A percentile compares a stretch with the other conserved stretches of the same genome.
Evolutionary conservation across 2,113 vertebrate species (phyloP).

Genomic region (Holacanthus passer): DNA sequence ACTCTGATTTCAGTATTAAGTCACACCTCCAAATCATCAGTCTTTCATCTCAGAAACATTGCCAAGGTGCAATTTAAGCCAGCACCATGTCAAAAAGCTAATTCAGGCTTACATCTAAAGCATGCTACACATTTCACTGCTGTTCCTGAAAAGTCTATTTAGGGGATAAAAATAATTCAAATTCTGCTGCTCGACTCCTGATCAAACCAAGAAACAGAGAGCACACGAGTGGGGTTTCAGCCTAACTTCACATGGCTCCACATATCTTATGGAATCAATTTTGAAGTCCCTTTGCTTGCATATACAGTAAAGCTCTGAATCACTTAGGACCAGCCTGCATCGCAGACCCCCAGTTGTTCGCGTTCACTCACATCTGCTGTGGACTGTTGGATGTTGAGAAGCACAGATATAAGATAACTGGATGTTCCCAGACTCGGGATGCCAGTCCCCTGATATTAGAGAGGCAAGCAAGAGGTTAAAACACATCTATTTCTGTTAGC

Average conservation of each 20-base stretch:
- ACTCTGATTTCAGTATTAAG: slow-evolving; percentile 2
- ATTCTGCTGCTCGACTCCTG: slow-evolving; percentile 29
- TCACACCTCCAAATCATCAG: slow-evolving; percentile 8
- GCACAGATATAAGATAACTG: slow-evolving; percentile 27
- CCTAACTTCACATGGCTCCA: slow-evolving; percentile 7
- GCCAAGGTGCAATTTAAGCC: slow-evolving; percentile 1
- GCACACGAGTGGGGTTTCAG: not conserved
- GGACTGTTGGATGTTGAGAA: slow-evolving; percentile 34
- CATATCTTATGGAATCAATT: slow-evolving; percentile 24
- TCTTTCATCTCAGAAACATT: slow-evolving; percentile 38
- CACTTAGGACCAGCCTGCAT: slow-evolving; percentile 13
- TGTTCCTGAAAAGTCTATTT: slow-evolving; percentile 31
- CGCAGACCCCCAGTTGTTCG: slow-evolving; percentile 27
- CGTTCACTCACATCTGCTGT: slow-evolving; percentile 29
- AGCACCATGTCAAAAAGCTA: slow-evolving; percentile 28
- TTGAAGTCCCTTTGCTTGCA: slow-evolving; percentile 31
- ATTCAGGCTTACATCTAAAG: slow-evolving; percentile 34
- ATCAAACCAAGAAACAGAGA: slow-evolving; percentile 24
- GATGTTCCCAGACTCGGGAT: slow-evolving; percentile 29
- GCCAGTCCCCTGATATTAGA: not conserved
- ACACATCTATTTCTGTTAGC: slow-evolving; percentile 10
- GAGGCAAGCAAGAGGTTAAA: slow-evolving; percentile 1
- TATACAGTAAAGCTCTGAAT: slow-evolving; percentile 15
- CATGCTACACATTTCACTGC: slow-evolving; percentile 23
- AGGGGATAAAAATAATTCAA: slow-evolving; percentile 9